Percentiles rank a stretch among this genome's conserved stretches.
Evolutionary conservation across 2,113 vertebrate species (phyloP).

Genomic region (Nycticorax nycticorax): DNA sequence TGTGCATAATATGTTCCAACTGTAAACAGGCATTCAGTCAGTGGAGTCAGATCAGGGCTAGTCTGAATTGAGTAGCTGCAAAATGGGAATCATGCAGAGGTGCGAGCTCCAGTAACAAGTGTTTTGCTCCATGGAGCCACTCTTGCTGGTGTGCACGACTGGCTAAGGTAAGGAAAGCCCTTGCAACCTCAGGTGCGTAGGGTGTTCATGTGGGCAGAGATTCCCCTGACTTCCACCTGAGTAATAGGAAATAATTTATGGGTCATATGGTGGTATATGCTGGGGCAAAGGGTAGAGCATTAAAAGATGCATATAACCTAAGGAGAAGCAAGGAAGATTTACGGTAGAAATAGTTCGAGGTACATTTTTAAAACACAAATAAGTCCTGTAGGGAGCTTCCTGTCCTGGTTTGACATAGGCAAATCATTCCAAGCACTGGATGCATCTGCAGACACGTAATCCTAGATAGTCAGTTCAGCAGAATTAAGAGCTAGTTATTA

Average conservation of each 20-base stretch:
- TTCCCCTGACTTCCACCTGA: not conserved
- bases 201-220: not conserved
- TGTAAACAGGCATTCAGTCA: not conserved
- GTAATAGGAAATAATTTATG: not conserved
- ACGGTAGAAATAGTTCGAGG: not conserved
- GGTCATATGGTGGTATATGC: not conserved
- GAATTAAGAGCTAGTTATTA: slow-evolving; percentile 51
- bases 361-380: not conserved
- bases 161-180: not conserved
- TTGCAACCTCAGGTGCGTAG: not conserved
- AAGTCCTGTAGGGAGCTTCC: not conserved
- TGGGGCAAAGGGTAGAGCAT: not conserved
- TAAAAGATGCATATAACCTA: not conserved
- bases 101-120: not conserved
- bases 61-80: not conserved
- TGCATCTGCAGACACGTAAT: not conserved
- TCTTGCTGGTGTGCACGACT: not conserved
- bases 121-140: not conserved
- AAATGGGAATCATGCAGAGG: not conserved
- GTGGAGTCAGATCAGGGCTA: not conserved
- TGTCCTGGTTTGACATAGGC: not conserved
- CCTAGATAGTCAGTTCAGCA: slow-evolving; percentile 2
- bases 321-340: not conserved
- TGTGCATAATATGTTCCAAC: not conserved
- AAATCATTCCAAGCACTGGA: not conserved